Evolutionary conservation across 2,888 invertebrate species (phyloP), one percentile per base, ranked within the genome.

Genomic region (Sarcophaga rosellei): DNA sequence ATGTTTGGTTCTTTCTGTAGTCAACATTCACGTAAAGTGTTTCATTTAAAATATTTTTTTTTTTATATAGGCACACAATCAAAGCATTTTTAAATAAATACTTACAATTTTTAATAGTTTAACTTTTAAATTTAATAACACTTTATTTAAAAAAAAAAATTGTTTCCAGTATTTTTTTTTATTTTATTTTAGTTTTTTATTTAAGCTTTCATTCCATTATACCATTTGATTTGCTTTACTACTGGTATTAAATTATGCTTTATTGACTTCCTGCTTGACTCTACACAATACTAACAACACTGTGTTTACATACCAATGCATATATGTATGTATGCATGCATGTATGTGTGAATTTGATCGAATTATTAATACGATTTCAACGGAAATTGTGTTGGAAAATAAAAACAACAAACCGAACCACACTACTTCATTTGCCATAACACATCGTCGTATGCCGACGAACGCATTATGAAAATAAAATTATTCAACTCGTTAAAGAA

Each of bases 201-300:
- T 35, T 10, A 35, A 35, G 35, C 8, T 35, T 35, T 35, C 1
- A 10, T 35, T 35, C 35, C 35, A 35, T 35, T 35, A 35, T 35
- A 35, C 35, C 35, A 8, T 35, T 35, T 35, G 35, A 8, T 35
- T 12, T 53, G 53, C 17, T 53, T 15, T 77, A 12, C 72, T 25
- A 62, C 35, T 69, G 73, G 17, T 45, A 70, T 65, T 65, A 63
- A 79, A 84, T 79, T 79, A 84, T 84, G 74, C 61, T 21, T 69
- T 76, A 81, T 82, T 61, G 74, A 75, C 69, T 59, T 84, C 74
- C 73, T 84, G 57, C 44, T 21, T 63, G 23, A 47, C n/a, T 17
- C 25, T 15, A 53, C n/a, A 66, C 68, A 73, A 57, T 35, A 10
- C 10, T 35, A 35, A 35, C 35, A 8, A 35, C 35, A 12, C 35